Conservation (phyloP, 2,113 vertebrate genomes). For the Herpetotheres cachinnans region DNA sequence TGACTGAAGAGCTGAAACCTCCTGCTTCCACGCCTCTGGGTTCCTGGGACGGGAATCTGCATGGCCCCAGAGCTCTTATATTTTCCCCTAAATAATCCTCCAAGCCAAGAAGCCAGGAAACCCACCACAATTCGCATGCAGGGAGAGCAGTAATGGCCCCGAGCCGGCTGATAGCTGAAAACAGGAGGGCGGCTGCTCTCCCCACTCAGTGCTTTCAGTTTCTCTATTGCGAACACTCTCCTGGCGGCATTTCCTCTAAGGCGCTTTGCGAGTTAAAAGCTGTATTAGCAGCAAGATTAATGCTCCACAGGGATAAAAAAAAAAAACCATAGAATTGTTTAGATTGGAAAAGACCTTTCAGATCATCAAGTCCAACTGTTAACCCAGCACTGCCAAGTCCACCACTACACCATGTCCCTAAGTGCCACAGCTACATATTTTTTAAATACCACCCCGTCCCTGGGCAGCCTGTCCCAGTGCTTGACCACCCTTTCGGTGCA, state of each 20-base stretch:
- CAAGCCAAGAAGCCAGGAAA: neutral
- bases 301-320: neutral
- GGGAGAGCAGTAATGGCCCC: accelerated
- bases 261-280: neutral
- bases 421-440: neutral
- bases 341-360: neutral
- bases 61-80: accelerated
- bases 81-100: neutral
- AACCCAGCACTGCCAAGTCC: neutral
- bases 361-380: neutral
- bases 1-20: neutral
- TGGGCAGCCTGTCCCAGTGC: neutral
- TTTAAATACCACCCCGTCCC: neutral
- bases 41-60: neutral
- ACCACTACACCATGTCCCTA: neutral
- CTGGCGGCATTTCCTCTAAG: neutral
- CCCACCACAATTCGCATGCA: neutral
- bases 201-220: constrained; percentile 26
- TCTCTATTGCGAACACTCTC: neutral
- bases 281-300: neutral
- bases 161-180: neutral
- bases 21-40: neutral
- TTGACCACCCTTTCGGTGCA: no score
- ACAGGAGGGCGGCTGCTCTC: neutral
- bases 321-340: neutral